These are phyloP conservation scores for Nymphalis urticae DNA, from an alignment of 2,888 invertebrate species.

Conservation along the genomic window DNA sequence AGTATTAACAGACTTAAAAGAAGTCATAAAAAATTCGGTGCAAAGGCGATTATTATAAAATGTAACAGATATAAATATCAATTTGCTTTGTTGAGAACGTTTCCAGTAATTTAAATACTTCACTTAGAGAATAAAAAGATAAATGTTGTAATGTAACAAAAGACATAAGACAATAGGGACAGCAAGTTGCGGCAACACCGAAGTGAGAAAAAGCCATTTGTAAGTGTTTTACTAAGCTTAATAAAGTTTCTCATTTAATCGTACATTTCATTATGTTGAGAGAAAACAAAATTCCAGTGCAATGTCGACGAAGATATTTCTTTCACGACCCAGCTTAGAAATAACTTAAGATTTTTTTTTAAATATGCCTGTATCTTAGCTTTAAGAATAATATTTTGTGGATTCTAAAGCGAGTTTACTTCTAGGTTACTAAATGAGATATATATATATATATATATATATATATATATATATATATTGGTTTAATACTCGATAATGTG, in stretches of 20 bases:
- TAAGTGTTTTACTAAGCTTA: conserved; percentile 25
- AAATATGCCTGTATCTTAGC: neutral
- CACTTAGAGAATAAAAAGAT: neutral
- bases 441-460: too few relatives aligned
- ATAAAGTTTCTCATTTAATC: conserved; percentile 33
- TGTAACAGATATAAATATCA: neutral
- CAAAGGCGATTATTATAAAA: too few relatives aligned
- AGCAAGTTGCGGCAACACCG: conserved; percentile 19
- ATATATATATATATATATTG: too few relatives aligned
- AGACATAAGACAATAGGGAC: conserved; percentile 13
- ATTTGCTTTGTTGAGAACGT: neutral
- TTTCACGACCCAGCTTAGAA: neutral
- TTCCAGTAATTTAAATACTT: neutral
- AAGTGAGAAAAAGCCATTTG: conserved; percentile 28
- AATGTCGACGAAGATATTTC: neutral
- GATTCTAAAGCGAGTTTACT: too few relatives aligned
- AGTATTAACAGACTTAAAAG: too few relatives aligned
- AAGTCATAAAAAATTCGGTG: too few relatives aligned
- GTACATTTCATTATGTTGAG: conserved; percentile 29
- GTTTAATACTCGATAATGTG: too few relatives aligned
- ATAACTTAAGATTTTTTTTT: neutral
- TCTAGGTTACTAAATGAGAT: too few relatives aligned
- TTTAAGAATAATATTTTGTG: too few relatives aligned
- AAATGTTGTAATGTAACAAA: conserved; percentile 5
- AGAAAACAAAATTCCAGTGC: conserved; percentile 23